A percentile compares a stretch with the other conserved stretches of the same genome.
Evolutionary conservation across 2,888 invertebrate genomes (phyloP).

Genomic region (Oegoconia quadripuncta): DNA sequence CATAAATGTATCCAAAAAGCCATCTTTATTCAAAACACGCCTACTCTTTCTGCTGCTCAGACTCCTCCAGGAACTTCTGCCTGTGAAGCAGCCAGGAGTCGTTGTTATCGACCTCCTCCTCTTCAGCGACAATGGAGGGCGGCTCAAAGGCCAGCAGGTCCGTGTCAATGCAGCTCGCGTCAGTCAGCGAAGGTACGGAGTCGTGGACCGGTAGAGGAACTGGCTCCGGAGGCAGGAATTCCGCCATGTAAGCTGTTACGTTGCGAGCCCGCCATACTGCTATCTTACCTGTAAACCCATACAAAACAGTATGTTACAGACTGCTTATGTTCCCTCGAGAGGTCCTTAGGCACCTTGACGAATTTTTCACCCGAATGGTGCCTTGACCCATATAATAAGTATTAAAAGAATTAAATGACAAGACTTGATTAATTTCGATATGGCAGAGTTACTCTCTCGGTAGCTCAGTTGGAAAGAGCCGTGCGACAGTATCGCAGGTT

Average conservation of each 20-base stretch:
- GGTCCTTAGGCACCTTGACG: too few species aligned
- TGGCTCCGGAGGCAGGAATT: conserved; percentile 84
- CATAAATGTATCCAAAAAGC: too few species aligned
- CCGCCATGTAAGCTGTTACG: conserved; percentile 82
- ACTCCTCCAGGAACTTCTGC: conserved; percentile 63
- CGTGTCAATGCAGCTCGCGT: conserved; percentile 45
- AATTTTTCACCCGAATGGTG: too few species aligned
- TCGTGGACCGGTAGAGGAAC: conserved; percentile 82
- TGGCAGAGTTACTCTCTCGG: too few species aligned
- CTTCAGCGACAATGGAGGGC: conserved; percentile 47
- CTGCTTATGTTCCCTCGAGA: too few species aligned
- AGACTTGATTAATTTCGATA: too few species aligned
- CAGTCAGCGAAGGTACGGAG: conserved; percentile 77
- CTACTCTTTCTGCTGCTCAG: conserved; percentile 39
- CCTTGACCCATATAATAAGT: too few species aligned
- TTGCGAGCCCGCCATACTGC: conserved; percentile 85
- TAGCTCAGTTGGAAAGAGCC: too few species aligned
- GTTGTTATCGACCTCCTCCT: conserved; percentile 60
- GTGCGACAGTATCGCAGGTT: too few species aligned
- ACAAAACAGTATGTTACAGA: background rate
- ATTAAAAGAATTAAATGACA: too few species aligned
- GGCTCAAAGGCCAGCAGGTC: conserved; percentile 65
- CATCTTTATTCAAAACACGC: too few species aligned
- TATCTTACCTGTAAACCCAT: conserved; percentile 51
- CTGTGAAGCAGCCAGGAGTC: conserved; percentile 68